phyloP scores from a whole-genome alignment of 2,888 invertebrate genomes.

The Eubasilissa splendida region DNA sequence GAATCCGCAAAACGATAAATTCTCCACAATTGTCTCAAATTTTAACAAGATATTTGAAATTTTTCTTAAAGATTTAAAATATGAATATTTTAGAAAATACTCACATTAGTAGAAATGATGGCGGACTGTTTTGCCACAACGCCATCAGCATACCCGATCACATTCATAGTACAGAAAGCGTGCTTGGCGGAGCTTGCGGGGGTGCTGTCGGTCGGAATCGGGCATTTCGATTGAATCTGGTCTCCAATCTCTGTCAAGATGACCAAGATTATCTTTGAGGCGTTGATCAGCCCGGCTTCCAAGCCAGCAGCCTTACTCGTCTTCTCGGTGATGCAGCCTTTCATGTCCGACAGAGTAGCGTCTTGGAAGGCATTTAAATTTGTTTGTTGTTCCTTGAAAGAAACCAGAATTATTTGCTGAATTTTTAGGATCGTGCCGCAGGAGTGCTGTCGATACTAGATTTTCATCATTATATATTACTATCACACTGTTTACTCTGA shows the following conservation, averaged over 20 bases:
- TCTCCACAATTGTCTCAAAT: not conserved
- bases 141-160: not conserved
- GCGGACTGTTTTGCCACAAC: constrained; percentile 1
- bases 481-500: too few species aligned
- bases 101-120: not conserved
- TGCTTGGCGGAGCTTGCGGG: not conserved
- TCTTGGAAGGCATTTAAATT: not conserved
- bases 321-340: constrained; percentile 25
- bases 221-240: constrained; percentile 1
- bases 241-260: not conserved
- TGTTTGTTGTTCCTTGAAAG: constrained; percentile 3
- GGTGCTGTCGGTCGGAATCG: not conserved
- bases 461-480: too few species aligned
- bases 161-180: not conserved
- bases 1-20: not conserved
- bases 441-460: not conserved
- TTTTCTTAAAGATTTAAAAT: too few species aligned
- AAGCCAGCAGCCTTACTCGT: not conserved
- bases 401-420: too few species aligned
- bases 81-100: not conserved
- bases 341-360: not conserved
- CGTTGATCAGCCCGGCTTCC: not conserved
- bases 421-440: too few species aligned
- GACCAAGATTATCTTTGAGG: not conserved
- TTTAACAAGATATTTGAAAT: too few species aligned